Evolutionary conservation across 92 coral and sea anemone genomes (phyloP).

Genomic region (Parazoanthus swiftii): DNA sequence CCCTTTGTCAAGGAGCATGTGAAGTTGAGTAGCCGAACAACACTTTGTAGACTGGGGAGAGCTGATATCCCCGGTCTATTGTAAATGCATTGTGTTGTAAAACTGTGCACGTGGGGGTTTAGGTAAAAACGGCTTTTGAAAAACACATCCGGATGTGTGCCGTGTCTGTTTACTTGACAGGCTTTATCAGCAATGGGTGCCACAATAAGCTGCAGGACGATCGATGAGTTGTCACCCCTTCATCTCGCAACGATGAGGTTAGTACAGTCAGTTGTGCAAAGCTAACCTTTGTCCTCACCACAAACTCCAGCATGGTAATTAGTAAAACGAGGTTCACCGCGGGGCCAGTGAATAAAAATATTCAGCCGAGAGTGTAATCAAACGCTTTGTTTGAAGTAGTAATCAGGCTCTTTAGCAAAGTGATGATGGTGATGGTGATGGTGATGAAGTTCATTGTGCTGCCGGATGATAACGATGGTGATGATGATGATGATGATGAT

Average conservation of each 20-base stretch:
- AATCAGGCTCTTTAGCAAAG: neutral
- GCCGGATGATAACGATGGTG: too few relatives aligned
- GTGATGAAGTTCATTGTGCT: too few relatives aligned
- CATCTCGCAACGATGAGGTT: conserved; percentile 98
- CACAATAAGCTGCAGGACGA: conserved; percentile 74
- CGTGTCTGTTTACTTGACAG: conserved; percentile 38
- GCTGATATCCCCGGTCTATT: too few relatives aligned
- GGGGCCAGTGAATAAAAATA: neutral
- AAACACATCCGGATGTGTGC: neutral
- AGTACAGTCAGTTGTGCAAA: neutral
- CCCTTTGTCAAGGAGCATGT: too few relatives aligned
- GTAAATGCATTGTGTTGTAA: too few relatives aligned
- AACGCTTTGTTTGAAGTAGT: neutral
- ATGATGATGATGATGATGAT: too few relatives aligned
- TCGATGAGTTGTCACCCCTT: conserved; percentile 87
- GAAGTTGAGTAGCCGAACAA: too few relatives aligned
- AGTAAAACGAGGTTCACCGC: neutral
- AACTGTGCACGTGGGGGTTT: too few relatives aligned
- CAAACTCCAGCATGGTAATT: neutral
- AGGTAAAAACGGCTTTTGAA: neutral
- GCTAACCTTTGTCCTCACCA: too few relatives aligned
- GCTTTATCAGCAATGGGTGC: conserved; percentile 95
- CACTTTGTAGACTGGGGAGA: too few relatives aligned
- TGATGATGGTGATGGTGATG: too few relatives aligned
- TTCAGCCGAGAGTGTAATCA: too few relatives aligned